Conservation (phyloP, 2,888 invertebrate species). For the Bursaphelenchus okinawaensis region DNA sequence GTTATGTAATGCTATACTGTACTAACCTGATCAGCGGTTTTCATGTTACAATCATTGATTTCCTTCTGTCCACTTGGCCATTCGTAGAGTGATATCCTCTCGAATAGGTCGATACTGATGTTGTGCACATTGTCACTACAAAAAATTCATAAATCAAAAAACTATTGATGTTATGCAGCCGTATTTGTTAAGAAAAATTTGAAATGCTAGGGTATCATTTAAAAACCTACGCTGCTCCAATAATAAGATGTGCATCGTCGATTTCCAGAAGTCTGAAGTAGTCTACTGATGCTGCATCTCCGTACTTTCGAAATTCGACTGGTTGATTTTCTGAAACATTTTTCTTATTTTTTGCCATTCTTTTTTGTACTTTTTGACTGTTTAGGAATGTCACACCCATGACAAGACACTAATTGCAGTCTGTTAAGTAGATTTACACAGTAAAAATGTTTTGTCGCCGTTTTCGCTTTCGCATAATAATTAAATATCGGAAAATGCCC, state of each 20-base stretch:
- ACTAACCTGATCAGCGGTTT: conserved; percentile 16
- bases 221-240: conserved; percentile 75
- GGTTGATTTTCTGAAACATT: conserved; percentile 3
- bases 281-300: conserved; percentile 11
- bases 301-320: conserved; percentile 2
- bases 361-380: no score
- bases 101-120: conserved; percentile 24
- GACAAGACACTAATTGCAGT: no score
- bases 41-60: conserved; percentile 22
- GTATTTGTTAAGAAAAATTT: conserved; percentile 3
- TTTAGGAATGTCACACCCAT: no score
- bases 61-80: conserved; percentile 26
- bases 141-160: neutral
- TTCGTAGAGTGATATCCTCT: conserved; percentile 14
- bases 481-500: no score
- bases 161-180: neutral
- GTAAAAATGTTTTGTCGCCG: neutral
- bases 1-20: neutral
- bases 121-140: conserved; percentile 37
- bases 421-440: no score
- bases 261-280: conserved; percentile 80
- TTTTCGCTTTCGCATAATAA: neutral
- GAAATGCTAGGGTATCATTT: no score
- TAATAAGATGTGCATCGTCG: conserved; percentile 75
- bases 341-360: neutral